These are phyloP conservation scores for Hydractinia echinata DNA, from an alignment of 30 jellyfish, hydroid and myxozoan species.

Conservation along the genomic window DNA sequence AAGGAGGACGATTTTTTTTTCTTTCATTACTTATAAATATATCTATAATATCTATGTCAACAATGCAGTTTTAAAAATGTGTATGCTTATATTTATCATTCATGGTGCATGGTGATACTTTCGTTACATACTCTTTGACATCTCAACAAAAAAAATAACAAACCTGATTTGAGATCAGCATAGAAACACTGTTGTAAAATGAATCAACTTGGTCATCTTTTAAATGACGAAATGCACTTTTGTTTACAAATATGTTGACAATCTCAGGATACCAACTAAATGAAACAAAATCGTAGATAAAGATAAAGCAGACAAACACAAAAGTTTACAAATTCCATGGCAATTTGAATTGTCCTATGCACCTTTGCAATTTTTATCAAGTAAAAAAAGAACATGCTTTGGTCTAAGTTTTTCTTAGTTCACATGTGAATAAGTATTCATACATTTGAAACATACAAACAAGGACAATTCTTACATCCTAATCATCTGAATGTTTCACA, in stretches of 20 bases:
- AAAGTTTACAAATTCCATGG: neutral
- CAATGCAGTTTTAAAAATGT: too few relatives aligned
- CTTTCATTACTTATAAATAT: too few relatives aligned
- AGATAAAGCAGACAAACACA: neutral
- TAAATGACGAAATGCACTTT: slow-evolving; percentile 63
- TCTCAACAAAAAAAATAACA: neutral
- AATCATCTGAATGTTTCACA: too few relatives aligned
- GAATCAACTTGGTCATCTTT: slow-evolving; percentile 88
- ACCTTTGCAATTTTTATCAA: too few relatives aligned
- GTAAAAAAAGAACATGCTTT: too few relatives aligned
- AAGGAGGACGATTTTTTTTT: too few relatives aligned
- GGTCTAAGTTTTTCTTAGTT: too few relatives aligned
- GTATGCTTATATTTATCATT: too few relatives aligned
- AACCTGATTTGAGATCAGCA: slow-evolving; percentile 82
- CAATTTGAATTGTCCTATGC: neutral
- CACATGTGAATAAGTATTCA: too few relatives aligned
- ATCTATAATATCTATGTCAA: too few relatives aligned
- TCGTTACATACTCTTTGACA: neutral
- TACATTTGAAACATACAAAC: too few relatives aligned
- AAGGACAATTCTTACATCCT: too few relatives aligned
- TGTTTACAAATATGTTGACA: slow-evolving; percentile 77
- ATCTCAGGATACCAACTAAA: slow-evolving; percentile 98
- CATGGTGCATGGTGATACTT: neutral
- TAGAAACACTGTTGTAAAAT: slow-evolving; percentile 87
- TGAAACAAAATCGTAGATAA: neutral